Evolutionary conservation across 1,140 invertebrate species (phyloP), one percentile per base, ranked within the genome.

Genomic region (Bombus ignitus): DNA sequence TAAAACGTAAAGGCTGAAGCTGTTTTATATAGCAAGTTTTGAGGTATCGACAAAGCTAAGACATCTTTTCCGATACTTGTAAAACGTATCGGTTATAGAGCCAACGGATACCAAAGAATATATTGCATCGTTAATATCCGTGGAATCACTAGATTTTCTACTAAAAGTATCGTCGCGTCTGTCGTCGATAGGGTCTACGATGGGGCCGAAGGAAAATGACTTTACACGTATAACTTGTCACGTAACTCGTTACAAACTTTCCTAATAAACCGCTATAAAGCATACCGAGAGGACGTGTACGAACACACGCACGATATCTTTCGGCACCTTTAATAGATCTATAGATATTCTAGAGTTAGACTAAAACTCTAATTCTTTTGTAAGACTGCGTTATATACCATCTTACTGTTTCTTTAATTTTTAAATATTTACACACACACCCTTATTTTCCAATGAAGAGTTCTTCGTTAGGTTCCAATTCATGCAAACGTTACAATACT

Each of bases 181-280:
- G 44, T 65, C 25, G 76, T 78, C 57, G 57, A 28, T 28, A 3
- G 28, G 28, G 42, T 47, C 32, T 4, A 35, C 35, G 66, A 22
- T 39, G 2, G 9, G 25, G 66, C 9, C 35, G 71, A 59, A 59
- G 25, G 39, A 28, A n/a, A 73, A 81, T 57, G 80, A 73, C n/a
- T 72, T 73, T 57, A 35, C 66, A 12, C 66, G 66, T 68, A 28
- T 47, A 65, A 44, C 47, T 42, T 35, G 68, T 35, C 66, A 53
- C 44, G 47, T 59, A 57, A 70, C 62, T 39, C 74, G 32, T n/a
- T 10, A 32, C 37, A 25, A 81, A 81, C 35, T 70, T 72, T 35
- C 25, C 47, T 80, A 70, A 57, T 59, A 81, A 81, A 72, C 78
- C 44, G 79, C 53, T 44, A 18, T 42, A 42, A 71, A 71, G 25